phyloP scores from a whole-genome alignment of 2,888 invertebrate species.

The Acrobasis consociella region DNA sequence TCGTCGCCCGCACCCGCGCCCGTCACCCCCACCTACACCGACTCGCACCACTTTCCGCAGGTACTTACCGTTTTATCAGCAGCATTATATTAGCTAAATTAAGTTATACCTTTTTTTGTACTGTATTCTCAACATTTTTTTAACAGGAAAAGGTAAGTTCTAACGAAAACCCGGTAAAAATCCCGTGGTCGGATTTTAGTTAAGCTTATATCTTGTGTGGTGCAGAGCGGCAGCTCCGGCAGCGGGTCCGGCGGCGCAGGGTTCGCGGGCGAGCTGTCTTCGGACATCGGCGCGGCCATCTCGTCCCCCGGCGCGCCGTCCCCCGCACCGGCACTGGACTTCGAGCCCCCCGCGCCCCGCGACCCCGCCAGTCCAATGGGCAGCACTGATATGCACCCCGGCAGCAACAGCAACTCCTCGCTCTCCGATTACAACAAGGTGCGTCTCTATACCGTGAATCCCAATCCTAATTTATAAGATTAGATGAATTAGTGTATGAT shows the following conservation, averaged over 20 bases:
- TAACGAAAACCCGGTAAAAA: too few relatives aligned
- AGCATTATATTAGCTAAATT: too few relatives aligned
- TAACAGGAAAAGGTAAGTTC: too few relatives aligned
- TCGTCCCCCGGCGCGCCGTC: conserved; percentile 88
- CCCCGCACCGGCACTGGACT: conserved; percentile 87
- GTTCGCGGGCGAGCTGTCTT: conserved; percentile 88
- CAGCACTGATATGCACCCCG: conserved; percentile 54
- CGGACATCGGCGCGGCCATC: conserved; percentile 90
- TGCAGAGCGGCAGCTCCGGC: conserved; percentile 46
- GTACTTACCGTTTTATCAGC: conserved; percentile 27
- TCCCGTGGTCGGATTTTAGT: too few relatives aligned
- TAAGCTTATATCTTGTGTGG: conserved; percentile 18
- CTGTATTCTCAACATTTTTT: too few relatives aligned
- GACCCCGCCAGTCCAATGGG: conserved; percentile 49
- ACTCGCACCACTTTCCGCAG: conserved; percentile 41
- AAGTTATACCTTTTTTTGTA: too few relatives aligned
- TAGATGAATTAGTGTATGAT: too few relatives aligned
- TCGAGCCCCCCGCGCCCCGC: conserved; percentile 83
- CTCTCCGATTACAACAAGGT: conserved; percentile 71
- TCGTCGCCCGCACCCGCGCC: conserved; percentile 44
- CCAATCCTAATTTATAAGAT: too few relatives aligned
- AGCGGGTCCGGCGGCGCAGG: conserved; percentile 62
- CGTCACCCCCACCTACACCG: conserved; percentile 32
- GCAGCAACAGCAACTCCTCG: conserved; percentile 57
- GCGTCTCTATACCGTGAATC: neutral